Evolutionary conservation across 2,888 invertebrate species (phyloP), one percentile per base, ranked within the genome.

Genomic region (Erebia epiphron): DNA sequence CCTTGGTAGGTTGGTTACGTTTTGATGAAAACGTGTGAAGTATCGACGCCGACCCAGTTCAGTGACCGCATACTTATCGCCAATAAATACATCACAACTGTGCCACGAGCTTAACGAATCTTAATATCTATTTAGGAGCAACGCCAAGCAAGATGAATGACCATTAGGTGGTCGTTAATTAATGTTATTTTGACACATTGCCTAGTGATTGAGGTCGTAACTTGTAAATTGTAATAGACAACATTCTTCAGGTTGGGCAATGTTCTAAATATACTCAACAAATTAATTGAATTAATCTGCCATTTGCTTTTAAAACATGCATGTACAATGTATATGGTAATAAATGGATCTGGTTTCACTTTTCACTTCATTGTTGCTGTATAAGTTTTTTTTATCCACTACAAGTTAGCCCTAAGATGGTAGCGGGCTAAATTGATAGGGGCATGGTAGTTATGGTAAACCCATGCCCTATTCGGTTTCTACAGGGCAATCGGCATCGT

Each of bases 111-210:
- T 62, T 71, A 74, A 77, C 74, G 75, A 76, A 73, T 72, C 75
- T 74, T 75, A 73, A 75, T 73, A 72, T 67, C 46, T 54, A 49
- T 58, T 58, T 67, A 49, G 58, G 58, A 71, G 54, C 66, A 62
- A 68, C 70, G 72, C 72, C 69, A 72, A 75, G 61, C 68, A 69
- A 77, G 75, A 77, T 77, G 69, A 73, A 77, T 76, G 72, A 68
- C 65, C 18, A 50, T 73, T 70, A 58, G 56, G 16, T 35, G 54
- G 43, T 46, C 14, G 60, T 35, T 62, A 67, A 49, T 67, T 46
- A 46, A 46, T 64, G 61, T 70, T 70, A 70, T 72, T 70, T 70
- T 64, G 67, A 70, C 61, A 72, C 58, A 67, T 58, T 69, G 57
- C 64, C 64, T 26, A 14, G 21, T 63, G 26, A 63, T 49, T 49